Base-by-base conservation (phyloP, 2,888 invertebrate species). In the Pandemis corylana region DNA sequence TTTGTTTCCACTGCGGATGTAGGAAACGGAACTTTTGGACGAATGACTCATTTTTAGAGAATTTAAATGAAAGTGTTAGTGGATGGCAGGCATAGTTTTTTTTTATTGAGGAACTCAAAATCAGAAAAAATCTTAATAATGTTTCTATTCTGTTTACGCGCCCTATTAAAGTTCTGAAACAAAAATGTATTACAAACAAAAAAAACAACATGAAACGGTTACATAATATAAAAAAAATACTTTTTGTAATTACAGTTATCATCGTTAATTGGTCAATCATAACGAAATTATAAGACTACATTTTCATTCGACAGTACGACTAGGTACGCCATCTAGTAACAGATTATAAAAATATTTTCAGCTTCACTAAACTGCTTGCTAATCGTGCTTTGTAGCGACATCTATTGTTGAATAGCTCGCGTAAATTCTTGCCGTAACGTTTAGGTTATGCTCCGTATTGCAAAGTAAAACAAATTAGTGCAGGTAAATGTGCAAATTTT, bases 401-500 rank as follows among this genome's bases (percentile, higher is more conserved):
- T 87, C 90, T 90, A 76, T 78, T 71, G 77, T 70, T 15, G 72
- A 85, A 76, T 84, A 84, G 84, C 70, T 5, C 12, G 15, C 10
- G 13, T 41, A 49, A 46, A 73, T 41, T 42, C 10, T 36, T 42
- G 20, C 5, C 13, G 20, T n/a, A 13, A 51, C 53, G 53, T 15
- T 53, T 15, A 15, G 56, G 20, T 56, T 56, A 56, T 6, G 9
- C 9, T 56, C 20, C 56, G 46, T 46, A 10, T 46, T 5, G 12
- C 46, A 46, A 46, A 46, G 12, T 46, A 46, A 2, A 46, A 46
- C 9, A 44, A 44, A 44, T 44, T 44, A 2, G 44, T 4, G 28
- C 28, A 46, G 12, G 5, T 46, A 46, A 46, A 46, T 46, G 3
- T 46, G 10, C 9, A 46, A 1, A 3, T 46, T 46, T 46, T 36